A percentile compares a stretch with the other conserved stretches of the same genome.
Evolutionary conservation across 1,140 invertebrate species (phyloP).

Genomic region (Caligus rogercresseyi): DNA sequence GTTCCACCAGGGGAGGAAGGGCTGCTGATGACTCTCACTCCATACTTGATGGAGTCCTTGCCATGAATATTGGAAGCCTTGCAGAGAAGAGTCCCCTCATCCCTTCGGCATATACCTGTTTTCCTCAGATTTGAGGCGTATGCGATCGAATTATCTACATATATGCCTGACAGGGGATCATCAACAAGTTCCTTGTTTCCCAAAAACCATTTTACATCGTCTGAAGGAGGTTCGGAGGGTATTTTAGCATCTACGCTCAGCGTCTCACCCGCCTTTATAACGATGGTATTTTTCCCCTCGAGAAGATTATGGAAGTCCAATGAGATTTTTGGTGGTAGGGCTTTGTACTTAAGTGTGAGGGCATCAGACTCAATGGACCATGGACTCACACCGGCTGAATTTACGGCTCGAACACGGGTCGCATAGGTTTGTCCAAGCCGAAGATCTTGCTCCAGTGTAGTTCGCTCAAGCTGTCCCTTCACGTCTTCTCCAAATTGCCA

Average conservation of each 20-base stretch:
- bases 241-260: constrained; percentile 62
- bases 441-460: background rate
- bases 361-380: constrained; percentile 68
- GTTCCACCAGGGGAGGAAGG: constrained; percentile 84
- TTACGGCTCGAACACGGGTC: constrained; percentile 74
- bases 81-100: constrained; percentile 77
- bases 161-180: constrained; percentile 1
- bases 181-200: background rate
- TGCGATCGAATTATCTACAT: constrained; percentile 34
- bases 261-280: constrained; percentile 71
- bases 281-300: constrained; percentile 32
- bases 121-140: constrained; percentile 77
- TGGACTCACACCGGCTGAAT: constrained; percentile 80
- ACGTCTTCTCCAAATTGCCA: constrained; percentile 73
- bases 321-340: constrained; percentile 66
- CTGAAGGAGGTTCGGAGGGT: constrained; percentile 67
- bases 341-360: constrained; percentile 70
- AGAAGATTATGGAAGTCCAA: constrained; percentile 54
- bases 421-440: constrained; percentile 58
- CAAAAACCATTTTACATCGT: constrained; percentile 32
- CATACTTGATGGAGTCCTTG: constrained; percentile 74
- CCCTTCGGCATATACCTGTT: constrained; percentile 58
- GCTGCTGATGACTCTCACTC: constrained; percentile 75
- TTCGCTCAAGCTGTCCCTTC: constrained; percentile 8
- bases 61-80: constrained; percentile 83